Base-by-base conservation (phyloP, 37 sponge, comb jelly and placozoan species). In the Petrosia ficiformis region DNA sequence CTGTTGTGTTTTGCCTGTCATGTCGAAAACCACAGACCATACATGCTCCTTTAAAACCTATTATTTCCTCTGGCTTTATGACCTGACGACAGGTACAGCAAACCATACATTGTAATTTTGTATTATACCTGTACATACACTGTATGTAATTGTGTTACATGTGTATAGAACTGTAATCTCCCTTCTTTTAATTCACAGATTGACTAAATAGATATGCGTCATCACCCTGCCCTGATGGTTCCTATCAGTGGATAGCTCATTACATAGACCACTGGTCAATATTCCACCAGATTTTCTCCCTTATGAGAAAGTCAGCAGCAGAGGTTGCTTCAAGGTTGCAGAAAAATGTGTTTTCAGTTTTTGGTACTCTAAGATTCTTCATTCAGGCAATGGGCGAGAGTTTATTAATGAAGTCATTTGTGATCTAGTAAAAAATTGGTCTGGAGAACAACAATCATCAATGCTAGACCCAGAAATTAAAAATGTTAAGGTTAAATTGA, bases 211-310 rank as follows among this genome's bases (percentile, higher is more conserved):
- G 85, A 84, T 42, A 82, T 84, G 85, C 2, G 79, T 37, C 77
- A 77, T 57, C n/a, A 68, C 2, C 85, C n/a, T n/a, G n/a, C n/a
- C n/a, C 85, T 25, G 85, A 84, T 44, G 79, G 79, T 8, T 32
- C 66, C 26, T 84, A 78, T 68, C 33, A 78, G 32, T 84, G 85
- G 78, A 78, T 78, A 42, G 85, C 79, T 29, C 85, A 84, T 42
- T 84, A 68, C 75, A 84, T 84, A 79, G 85, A 84, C 59, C 85
- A 84, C 74, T 83, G 77, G 77, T 64, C 67, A 60, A 77, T 71
- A 57, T 64, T 75, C 25, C 68, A 57, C 61, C 67, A 78, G n/a
- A 67, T 78, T 11, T 84, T 84, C 28, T 30, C 64, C n/a, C 57
- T 76, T 37, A 78, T 26, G 68, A 68, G 67, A 3, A 82, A 82